Conservation (phyloP, 2,888 invertebrate species). For the Flabesymbios commensalis region DNA sequence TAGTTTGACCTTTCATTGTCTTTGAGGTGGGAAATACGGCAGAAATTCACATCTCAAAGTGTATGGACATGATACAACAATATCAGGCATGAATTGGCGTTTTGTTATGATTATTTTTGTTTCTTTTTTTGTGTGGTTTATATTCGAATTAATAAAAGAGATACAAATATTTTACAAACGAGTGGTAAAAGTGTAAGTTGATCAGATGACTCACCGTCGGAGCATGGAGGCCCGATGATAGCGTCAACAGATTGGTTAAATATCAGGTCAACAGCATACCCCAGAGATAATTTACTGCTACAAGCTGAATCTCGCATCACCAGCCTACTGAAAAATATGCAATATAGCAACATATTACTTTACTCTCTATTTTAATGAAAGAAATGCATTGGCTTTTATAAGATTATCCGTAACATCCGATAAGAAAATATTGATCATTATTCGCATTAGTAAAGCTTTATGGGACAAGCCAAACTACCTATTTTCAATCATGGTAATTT, state of each 20-base stretch:
- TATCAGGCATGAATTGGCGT: background rate
- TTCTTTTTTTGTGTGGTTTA: background rate
- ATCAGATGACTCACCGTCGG: constrained; percentile 18
- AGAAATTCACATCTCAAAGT: too few species aligned
- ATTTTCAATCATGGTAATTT: too few species aligned
- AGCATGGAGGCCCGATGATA: constrained; percentile 36
- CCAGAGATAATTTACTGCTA: constrained; percentile 28
- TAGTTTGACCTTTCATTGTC: too few species aligned
- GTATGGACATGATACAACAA: too few species aligned
- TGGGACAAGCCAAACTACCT: too few species aligned
- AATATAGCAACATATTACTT: background rate
- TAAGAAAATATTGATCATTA: background rate
- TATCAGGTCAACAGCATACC: constrained; percentile 28
- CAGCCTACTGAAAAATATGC: constrained; percentile 15
- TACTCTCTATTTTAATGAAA: too few species aligned
- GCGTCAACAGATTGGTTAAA: constrained; percentile 31
- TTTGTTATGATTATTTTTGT: background rate
- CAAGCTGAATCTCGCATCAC: constrained; percentile 29
- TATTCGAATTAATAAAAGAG: too few species aligned
- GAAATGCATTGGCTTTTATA: too few species aligned
- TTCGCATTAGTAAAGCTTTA: too few species aligned
- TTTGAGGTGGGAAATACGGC: too few species aligned
- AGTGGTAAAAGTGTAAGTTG: background rate
- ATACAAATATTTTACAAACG: too few species aligned
- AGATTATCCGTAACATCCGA: background rate